Base-by-base conservation (phyloP, 2,797 vertebrate species). In the Podarcis lilfordi region DNA sequence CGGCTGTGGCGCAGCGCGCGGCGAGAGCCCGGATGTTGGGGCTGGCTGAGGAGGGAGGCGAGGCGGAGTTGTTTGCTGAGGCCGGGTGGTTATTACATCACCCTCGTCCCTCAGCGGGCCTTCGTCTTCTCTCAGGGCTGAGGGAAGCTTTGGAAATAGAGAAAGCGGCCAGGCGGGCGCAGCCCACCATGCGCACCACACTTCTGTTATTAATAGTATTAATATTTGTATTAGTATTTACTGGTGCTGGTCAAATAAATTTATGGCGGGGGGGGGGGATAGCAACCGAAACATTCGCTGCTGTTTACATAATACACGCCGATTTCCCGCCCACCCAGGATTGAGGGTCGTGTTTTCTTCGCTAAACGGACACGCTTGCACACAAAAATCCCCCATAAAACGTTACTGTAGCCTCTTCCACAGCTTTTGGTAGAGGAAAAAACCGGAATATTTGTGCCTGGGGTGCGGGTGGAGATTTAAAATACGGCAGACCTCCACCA, bases 11-110 rank as follows among this genome's bases (percentile, higher is more conserved):
- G 80, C 13, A 69, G 71, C 84, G 43, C 27, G 64, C 84, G 45
- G 61, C 5, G 1, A 81, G 9, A 77, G 5, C 91, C 91, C 92
- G 92, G 92, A 93, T 93, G 92, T 61, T 19, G 32, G 23, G 9
- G 25, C 27, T 6, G 3, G 4, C 3, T 2, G 32, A 8, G 21
- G 37, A 23, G 3, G 8, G 32, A 3, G 2, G 13, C 0, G 32
- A 10, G 5, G 8, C 59, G 3, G 29, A 40, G 17, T 2, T 8
- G 15, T 43, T 9, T 2, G 37, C 15, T 55, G n/a, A 80, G 85
- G 87, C 88, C 19, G 78, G 10, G 40, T n/a, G 1, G 75, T 13
- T 89, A 92, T 95, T 89, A 94, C 95, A 88, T 95, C 94, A 93
- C 40, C 87, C 27, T 55, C 27, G 21, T 13, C 13, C 80, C 23